These are phyloP conservation scores for Gymnosoma rotundatum DNA, from an alignment of 2,888 invertebrate species.

Conservation along the genomic window DNA sequence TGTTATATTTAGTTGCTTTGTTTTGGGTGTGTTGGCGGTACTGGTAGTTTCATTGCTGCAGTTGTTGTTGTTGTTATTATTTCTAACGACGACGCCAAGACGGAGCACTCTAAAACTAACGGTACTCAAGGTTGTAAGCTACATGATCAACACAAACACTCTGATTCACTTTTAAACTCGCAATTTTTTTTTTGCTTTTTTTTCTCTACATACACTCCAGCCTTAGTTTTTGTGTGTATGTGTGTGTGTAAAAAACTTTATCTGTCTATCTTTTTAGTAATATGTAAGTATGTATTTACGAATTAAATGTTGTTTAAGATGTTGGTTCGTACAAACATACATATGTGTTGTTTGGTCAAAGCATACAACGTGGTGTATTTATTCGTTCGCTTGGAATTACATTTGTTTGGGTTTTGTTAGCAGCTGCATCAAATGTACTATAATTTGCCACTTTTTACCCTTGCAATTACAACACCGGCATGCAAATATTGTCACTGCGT, in stretches of 20 bases:
- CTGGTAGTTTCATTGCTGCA: constrained; percentile 56
- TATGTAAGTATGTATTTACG: constrained; percentile 38
- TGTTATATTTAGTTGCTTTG: constrained; percentile 55
- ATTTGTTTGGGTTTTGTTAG: constrained; percentile 65
- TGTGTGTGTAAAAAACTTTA: constrained; percentile 15
- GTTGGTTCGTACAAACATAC: constrained; percentile 22
- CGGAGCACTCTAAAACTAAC: constrained; percentile 71
- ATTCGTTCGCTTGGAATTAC: constrained; percentile 35
- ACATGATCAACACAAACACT: constrained; percentile 67
- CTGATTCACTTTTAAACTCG: constrained; percentile 55
- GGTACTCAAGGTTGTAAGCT: constrained; percentile 73
- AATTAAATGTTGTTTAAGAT: constrained; percentile 10
- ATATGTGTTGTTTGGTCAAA: constrained; percentile 44
- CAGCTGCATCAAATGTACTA: constrained; percentile 59
- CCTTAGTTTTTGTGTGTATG: neutral
- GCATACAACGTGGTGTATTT: constrained; percentile 14
- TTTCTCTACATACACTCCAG: constrained; percentile 9
- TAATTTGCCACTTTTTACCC: constrained; percentile 62
- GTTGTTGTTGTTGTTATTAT: constrained; percentile 26
- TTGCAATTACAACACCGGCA: constrained; percentile 28
- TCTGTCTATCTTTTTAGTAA: constrained; percentile 28
- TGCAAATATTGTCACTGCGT: constrained; percentile 41
- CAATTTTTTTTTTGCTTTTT: constrained; percentile 10
- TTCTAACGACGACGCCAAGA: constrained; percentile 68
- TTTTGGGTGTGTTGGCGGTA: constrained; percentile 70